These are phyloP conservation scores for Eulacestoma nigropectus DNA, from an alignment of 2,113 vertebrate species.

Conservation along the genomic window DNA sequence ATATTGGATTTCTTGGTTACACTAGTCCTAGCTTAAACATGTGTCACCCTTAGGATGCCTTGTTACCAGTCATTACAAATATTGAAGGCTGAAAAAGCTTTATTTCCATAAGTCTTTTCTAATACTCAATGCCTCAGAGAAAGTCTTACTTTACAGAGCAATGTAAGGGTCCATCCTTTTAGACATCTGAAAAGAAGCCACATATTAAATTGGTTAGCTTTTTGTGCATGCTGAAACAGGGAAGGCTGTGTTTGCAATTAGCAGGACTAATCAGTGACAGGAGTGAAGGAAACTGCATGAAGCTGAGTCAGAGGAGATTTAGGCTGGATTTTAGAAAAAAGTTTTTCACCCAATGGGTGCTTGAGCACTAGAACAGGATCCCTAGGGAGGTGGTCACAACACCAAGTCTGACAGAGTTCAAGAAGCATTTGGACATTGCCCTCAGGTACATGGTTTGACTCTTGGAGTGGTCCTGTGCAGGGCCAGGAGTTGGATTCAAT, in stretches of 20 bases:
- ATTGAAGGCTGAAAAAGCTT: conserved; percentile 19
- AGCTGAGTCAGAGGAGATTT: background rate
- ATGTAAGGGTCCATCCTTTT: background rate
- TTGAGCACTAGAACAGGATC: rapidly evolving
- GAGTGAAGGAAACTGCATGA: background rate
- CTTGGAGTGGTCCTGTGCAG: background rate
- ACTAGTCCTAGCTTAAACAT: background rate
- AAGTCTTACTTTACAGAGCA: conserved; percentile 28
- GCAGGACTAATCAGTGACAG: background rate
- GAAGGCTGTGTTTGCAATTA: background rate
- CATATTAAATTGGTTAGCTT: background rate
- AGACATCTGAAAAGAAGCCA: background rate
- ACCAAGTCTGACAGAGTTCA: background rate
- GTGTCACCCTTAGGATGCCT: background rate
- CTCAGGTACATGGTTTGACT: background rate
- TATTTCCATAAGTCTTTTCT: conserved; percentile 39
- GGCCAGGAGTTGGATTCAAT: background rate
- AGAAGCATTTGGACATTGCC: background rate
- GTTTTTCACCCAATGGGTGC: background rate
- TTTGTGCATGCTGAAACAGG: background rate
- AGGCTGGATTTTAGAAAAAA: background rate
- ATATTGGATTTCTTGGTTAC: conserved; percentile 26
- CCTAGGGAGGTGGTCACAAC: background rate
- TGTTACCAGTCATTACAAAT: conserved; percentile 61
- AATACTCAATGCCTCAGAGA: background rate